Evolutionary conservation across 1,140 invertebrate species (phyloP).

Genomic region (Trichonephila inaurata): DNA sequence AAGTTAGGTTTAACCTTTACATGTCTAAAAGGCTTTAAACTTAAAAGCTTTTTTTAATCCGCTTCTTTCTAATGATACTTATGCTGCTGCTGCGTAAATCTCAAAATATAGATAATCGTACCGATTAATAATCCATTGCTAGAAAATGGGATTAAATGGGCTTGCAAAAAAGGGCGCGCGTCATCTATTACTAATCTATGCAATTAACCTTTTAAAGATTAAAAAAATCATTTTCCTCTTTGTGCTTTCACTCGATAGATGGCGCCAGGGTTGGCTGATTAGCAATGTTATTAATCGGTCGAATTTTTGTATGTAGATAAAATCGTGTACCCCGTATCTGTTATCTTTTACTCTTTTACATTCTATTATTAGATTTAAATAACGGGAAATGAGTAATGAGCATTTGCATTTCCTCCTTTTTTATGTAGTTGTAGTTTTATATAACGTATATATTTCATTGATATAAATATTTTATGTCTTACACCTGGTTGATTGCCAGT

Average conservation of each 20-base stretch:
- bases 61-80: conserved; percentile 45
- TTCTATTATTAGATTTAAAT: conserved; percentile 73
- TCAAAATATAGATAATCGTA: neutral
- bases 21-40: conserved; percentile 25
- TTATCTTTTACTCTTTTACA: conserved; percentile 73
- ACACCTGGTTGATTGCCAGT: conserved; percentile 70
- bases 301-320: conserved; percentile 62
- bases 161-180: neutral
- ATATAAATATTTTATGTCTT: conserved; percentile 77
- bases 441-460: conserved; percentile 77
- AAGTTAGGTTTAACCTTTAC: conserved; percentile 40
- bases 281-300: conserved; percentile 31
- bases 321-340: conserved; percentile 21
- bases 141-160: neutral
- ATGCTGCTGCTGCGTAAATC: conserved; percentile 28
- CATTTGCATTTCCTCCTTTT: conserved; percentile 53
- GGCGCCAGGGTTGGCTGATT: conserved; percentile 1
- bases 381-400: conserved; percentile 60
- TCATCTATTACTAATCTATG: conserved; percentile 53
- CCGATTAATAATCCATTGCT: neutral
- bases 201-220: conserved; percentile 37
- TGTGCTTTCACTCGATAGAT: conserved; percentile 41
- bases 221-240: conserved; percentile 6
- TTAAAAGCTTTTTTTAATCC: conserved; percentile 23
- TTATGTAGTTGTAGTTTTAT: conserved; percentile 77